These are phyloP conservation scores for Meloidogyne chitwoodi DNA, from an alignment of 1,140 invertebrate genomes.

Conservation along the genomic window DNA sequence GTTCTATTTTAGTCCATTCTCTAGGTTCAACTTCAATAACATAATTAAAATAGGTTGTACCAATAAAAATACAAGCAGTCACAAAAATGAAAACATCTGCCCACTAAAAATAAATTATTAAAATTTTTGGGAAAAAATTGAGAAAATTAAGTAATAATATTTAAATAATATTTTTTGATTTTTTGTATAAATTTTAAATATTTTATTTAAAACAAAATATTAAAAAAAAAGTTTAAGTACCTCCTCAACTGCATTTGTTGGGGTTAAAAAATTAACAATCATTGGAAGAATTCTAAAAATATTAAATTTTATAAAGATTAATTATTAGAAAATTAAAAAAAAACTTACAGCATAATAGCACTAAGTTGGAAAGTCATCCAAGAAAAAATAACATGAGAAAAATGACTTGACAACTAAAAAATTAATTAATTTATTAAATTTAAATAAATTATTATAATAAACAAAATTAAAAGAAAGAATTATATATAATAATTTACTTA, in stretches of 20 bases:
- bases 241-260: not conserved
- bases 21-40: slow-evolving; percentile 12
- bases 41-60: slow-evolving; percentile 18
- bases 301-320: not conserved
- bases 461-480: no score
- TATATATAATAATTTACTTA: no score
- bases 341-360: not conserved
- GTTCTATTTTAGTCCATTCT: slow-evolving; percentile 4
- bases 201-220: no score
- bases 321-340: not conserved
- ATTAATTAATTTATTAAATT: not conserved
- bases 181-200: no score
- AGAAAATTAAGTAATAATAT: no score
- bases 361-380: not conserved
- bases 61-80: not conserved
- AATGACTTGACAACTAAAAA: not conserved
- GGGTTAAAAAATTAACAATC: not conserved
- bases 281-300: not conserved
- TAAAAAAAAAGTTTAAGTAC: not conserved
- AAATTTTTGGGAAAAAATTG: no score
- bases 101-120: not conserved
- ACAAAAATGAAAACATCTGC: slow-evolving; percentile 2
- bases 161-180: no score
- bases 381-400: not conserved
- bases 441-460: no score